phyloP scores from a whole-genome alignment of 2,797 vertebrate species.

The Selene dorsalis region DNA sequence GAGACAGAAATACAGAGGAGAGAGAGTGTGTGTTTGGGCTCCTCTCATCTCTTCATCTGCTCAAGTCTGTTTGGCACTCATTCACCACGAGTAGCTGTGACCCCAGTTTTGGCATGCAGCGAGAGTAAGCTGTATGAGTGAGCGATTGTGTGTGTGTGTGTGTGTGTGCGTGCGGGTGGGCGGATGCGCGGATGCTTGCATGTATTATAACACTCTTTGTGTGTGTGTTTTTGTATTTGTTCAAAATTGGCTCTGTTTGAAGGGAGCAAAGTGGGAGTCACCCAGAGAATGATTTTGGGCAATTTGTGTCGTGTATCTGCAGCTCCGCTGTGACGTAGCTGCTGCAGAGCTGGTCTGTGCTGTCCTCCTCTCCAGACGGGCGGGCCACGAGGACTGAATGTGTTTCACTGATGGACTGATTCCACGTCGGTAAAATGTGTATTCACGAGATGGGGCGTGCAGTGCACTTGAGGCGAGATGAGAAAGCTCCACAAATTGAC shows the following conservation, averaged over 20 bases:
- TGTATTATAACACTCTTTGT: conserved; percentile 45
- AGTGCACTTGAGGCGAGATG: conserved; percentile 56
- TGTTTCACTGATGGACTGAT: conserved; percentile 50
- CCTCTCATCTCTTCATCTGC: conserved; percentile 71
- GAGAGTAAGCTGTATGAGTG: conserved; percentile 60
- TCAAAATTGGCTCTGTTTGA: conserved; percentile 57
- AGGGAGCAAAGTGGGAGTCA: conserved; percentile 68
- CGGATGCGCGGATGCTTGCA: conserved; percentile 14
- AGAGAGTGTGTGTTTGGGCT: conserved; percentile 49
- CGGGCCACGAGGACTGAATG: conserved; percentile 33
- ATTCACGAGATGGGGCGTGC: conserved; percentile 62
- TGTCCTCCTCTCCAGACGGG: conserved; percentile 28
- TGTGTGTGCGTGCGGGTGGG: conserved; percentile 24
- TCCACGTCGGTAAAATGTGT: conserved; percentile 66
- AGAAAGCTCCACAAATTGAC: conserved; percentile 65
- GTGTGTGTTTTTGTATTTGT: conserved; percentile 49
- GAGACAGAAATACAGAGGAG: background rate
- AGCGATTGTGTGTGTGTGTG: conserved; percentile 37
- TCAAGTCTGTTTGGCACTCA: conserved; percentile 74
- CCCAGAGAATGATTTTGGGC: conserved; percentile 62
- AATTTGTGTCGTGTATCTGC: conserved; percentile 61
- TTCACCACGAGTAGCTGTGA: conserved; percentile 69
- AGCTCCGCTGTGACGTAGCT: conserved; percentile 60
- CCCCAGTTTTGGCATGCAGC: conserved; percentile 69
- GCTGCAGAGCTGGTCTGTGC: conserved; percentile 55